Evolutionary conservation across 2,797 vertebrate genomes (phyloP), one percentile per base, ranked within the genome.

Genomic region (Harpagifer antarcticus): DNA sequence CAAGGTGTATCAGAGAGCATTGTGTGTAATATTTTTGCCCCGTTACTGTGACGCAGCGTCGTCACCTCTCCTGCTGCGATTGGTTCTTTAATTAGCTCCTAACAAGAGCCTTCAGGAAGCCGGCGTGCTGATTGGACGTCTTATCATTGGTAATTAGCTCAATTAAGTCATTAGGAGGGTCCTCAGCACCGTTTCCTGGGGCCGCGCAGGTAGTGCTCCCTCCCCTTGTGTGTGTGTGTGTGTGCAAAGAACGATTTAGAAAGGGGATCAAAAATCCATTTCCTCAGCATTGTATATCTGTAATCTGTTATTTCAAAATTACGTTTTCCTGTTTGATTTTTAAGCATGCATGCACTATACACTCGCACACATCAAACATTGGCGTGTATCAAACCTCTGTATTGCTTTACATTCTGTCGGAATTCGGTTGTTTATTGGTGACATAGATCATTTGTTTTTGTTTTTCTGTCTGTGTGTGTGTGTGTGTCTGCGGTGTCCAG

Each of bases 151-250:
- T 94, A 95, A 95, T 95, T 91, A 94, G 92, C 92, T 89, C 94
- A 88, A 94, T 95, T 94, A 95, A 94, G 93, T 94, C 89, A 93
- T 94, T 93, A 94, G 90, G 82, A 92, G 83, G 86, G 91, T 90
- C 88, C 88, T 91, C 84, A 82, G 88, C 86, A 64, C 73, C 37
- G 72, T 89, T 93, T 92, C 91, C 91, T 89, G 91, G 85, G 89
- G 88, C 84, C 79, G 53, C 86, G 68, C 91, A 88, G 89, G 91
- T 92, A 92, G 81, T 14, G 81, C 68, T 75, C 79, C 81, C 81
- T 75, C 83, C 71, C 43, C 76, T 61, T 48, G 50, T 83, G 68
- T 37, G 9, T 52, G 43, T 52, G 43, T 40, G 60, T 65, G 63
- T 78, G 67, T 47, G 57, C 23, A 40, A 20, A 44, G 43, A 55